Percentiles rank a stretch among this genome's conserved stretches.
phyloP scores from a whole-genome alignment of 2,888 invertebrate genomes.

The Micoletzkya japonica region DNA sequence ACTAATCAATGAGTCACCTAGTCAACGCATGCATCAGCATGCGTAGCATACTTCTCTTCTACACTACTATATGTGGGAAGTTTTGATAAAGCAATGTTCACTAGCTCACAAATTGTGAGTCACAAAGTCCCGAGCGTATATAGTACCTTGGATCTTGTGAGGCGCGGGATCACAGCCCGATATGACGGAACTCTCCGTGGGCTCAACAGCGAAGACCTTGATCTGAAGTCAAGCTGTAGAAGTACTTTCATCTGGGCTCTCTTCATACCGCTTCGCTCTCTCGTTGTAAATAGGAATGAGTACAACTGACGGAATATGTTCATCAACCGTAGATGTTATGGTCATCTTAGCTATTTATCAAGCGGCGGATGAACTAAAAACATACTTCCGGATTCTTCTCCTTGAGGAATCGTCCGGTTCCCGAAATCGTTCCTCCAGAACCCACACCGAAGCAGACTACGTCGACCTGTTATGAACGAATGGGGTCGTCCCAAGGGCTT shows the following conservation, averaged over 20 bases:
- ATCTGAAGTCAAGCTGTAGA: slow-evolving; percentile 12
- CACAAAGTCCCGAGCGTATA: background rate
- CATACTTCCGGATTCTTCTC: slow-evolving; percentile 39
- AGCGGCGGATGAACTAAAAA: background rate
- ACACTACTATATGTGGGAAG: no score
- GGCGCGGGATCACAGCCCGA: slow-evolving; percentile 37
- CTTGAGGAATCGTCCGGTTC: slow-evolving; percentile 37
- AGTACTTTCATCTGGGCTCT: no score
- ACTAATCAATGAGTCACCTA: no score
- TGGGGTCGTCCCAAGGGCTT: background rate
- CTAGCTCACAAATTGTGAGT: background rate
- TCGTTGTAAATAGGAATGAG: no score
- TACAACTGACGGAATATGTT: no score
- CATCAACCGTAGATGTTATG: background rate
- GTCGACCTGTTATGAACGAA: slow-evolving; percentile 40
- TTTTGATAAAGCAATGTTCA: background rate
- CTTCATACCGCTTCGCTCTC: no score
- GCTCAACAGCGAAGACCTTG: slow-evolving; percentile 40
- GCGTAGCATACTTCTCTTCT: no score
- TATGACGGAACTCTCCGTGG: slow-evolving; percentile 44
- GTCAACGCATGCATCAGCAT: no score
- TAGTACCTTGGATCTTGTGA: slow-evolving; percentile 46
- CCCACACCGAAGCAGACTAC: slow-evolving; percentile 58
- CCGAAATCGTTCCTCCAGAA: slow-evolving; percentile 54
- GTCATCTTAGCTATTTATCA: background rate